phyloP scores from a whole-genome alignment of 2,888 invertebrate genomes.

The Drosophila subquinaria region DNA sequence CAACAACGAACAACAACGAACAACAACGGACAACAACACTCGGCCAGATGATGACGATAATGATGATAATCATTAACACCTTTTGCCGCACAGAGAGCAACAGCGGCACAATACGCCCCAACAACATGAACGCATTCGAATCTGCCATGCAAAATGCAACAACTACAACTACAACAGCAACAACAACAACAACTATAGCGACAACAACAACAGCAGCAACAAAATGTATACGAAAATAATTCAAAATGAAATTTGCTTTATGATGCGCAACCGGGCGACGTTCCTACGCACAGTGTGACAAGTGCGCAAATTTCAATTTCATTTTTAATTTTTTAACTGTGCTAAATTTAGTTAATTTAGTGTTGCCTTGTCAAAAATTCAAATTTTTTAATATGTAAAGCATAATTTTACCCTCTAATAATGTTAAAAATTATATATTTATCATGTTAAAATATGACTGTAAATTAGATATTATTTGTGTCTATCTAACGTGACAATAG shows the following conservation, averaged over 20 bases:
- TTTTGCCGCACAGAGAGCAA: conserved; percentile 75
- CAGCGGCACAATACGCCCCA: conserved; percentile 63
- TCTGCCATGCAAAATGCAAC: conserved; percentile 31
- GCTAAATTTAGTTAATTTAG: too few relatives aligned
- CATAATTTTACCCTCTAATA: too few relatives aligned
- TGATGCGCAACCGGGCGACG: conserved; percentile 83
- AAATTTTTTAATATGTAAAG: too few relatives aligned
- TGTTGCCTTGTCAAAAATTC: too few relatives aligned
- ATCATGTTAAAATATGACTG: too few relatives aligned
- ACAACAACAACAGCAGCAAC: conserved; percentile 29
- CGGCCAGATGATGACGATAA: conserved; percentile 72
- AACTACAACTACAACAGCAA: conserved; percentile 33
- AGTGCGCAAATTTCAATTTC: not conserved
- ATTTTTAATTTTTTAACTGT: too few relatives aligned
- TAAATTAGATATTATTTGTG: too few relatives aligned
- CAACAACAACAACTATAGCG: conserved; percentile 21
- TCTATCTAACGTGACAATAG: too few relatives aligned
- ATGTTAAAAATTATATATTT: too few relatives aligned
- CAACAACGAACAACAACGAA: conserved; percentile 6
- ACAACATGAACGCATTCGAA: conserved; percentile 31
- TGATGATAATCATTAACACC: conserved; percentile 83
- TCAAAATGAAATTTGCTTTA: conserved; percentile 86
- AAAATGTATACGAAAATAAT: conserved; percentile 83
- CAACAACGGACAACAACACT: conserved; percentile 32
- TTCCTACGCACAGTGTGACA: conserved; percentile 62